phyloP scores from a whole-genome alignment of 2,797 vertebrate species.

The Macropus fuliginosus region DNA sequence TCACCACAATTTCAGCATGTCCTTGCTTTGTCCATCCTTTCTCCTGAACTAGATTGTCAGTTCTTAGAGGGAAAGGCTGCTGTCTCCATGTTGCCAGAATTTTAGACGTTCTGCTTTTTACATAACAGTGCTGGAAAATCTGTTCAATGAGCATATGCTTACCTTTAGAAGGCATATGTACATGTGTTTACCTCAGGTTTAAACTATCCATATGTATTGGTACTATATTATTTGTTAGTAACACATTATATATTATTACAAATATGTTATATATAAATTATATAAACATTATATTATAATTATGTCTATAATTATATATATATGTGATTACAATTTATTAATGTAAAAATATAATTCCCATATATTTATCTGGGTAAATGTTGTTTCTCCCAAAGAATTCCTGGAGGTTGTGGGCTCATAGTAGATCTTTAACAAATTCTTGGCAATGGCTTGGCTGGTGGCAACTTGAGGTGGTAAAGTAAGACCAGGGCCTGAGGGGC shows the following conservation, averaged over 20 bases:
- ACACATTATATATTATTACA: not conserved
- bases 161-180: accelerated
- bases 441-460: not conserved
- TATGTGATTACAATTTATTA: not conserved
- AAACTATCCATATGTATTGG: not conserved
- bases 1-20: not conserved
- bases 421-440: not conserved
- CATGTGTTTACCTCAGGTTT: not conserved
- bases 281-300: not conserved
- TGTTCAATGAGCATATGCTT: not conserved
- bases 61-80: not conserved
- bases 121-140: not conserved
- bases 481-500: not conserved
- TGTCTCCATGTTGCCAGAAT: not conserved
- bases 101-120: not conserved
- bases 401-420: too few species aligned
- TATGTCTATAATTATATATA: not conserved
- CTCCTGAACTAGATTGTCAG: not conserved
- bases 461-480: not conserved
- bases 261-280: not conserved
- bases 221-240: not conserved
- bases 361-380: too few species aligned
- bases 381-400: not conserved
- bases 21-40: not conserved
- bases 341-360: too few species aligned